These are phyloP conservation scores for Helleia helle DNA, from an alignment of 2,888 invertebrate genomes.

Conservation along the genomic window DNA sequence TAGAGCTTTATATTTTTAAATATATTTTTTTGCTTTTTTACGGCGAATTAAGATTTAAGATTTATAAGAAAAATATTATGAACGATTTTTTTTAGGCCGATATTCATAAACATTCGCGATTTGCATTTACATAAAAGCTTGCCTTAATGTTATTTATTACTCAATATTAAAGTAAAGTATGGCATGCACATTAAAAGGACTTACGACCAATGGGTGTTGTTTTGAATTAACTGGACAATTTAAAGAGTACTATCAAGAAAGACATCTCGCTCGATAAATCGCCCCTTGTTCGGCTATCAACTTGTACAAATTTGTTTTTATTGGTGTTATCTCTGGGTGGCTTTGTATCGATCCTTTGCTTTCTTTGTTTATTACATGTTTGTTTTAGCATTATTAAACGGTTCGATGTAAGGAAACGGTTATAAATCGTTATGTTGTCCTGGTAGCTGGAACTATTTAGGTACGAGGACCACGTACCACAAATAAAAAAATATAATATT, in stretches of 20 bases:
- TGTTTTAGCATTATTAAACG: conserved; percentile 19
- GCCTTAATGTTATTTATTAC: conserved; percentile 1
- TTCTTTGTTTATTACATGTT: conserved; percentile 23
- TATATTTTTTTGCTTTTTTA: no score
- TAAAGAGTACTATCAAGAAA: conserved; percentile 49
- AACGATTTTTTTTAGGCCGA: background rate
- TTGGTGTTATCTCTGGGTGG: conserved; percentile 65
- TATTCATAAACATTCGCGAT: background rate
- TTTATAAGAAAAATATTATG: no score
- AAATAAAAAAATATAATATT: no score
- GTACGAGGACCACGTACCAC: no score
- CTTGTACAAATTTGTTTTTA: conserved; percentile 61
- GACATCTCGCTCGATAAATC: conserved; percentile 64
- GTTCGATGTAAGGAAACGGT: conserved; percentile 5
- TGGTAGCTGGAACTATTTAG: conserved; percentile 4
- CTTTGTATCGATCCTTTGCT: conserved; percentile 36
- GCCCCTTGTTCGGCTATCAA: conserved; percentile 51
- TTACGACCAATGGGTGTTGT: conserved; percentile 16
- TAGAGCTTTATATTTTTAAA: no score
- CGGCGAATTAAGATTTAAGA: no score
- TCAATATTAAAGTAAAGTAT: conserved; percentile 11
- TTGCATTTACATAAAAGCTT: conserved; percentile 1
- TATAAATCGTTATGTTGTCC: background rate
- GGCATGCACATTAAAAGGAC: conserved; percentile 7
- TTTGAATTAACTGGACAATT: conserved; percentile 30